A percentile compares a stretch with the other conserved stretches of the same genome.
Conservation (phyloP, 2,113 vertebrate genomes). For the Phrynosoma platyrhinos region DNA sequence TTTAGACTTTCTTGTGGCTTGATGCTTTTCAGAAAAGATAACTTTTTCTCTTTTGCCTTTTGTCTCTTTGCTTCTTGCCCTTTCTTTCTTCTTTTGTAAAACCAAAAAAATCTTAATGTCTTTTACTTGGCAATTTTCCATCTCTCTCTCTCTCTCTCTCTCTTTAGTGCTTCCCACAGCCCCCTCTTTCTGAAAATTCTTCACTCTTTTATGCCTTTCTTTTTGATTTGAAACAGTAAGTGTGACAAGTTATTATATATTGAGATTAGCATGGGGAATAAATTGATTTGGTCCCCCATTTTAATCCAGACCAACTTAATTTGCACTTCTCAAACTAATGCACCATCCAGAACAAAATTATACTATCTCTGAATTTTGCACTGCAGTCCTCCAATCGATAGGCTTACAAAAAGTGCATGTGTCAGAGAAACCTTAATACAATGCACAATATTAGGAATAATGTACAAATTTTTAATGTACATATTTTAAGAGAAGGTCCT, state of each 20-base stretch:
- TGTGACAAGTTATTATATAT: background rate
- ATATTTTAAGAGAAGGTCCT: too few relatives aligned
- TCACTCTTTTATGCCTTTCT: background rate
- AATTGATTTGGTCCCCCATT: too few relatives aligned
- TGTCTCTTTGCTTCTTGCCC: background rate
- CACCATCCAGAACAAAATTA: too few relatives aligned
- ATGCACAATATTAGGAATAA: too few relatives aligned
- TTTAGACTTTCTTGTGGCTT: constrained; percentile 53
- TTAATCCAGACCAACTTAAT: too few relatives aligned
- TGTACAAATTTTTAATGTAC: too few relatives aligned
- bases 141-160: constrained; percentile 33
- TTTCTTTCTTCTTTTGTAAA: constrained; percentile 27
- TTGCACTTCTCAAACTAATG: too few relatives aligned
- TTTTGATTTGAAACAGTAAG: background rate
- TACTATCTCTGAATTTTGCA: too few relatives aligned
- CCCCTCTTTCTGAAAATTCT: constrained; percentile 19
- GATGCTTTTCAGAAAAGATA: constrained; percentile 54
- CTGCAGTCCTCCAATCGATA: too few relatives aligned
- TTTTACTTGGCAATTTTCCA: constrained; percentile 52
- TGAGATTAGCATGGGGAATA: too few relatives aligned
- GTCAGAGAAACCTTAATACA: too few relatives aligned
- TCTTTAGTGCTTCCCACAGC: background rate
- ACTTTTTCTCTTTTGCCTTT: background rate
- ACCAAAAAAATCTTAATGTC: constrained; percentile 50
- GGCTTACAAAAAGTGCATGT: too few relatives aligned